A percentile compares a stretch with the other conserved stretches of the same genome.
These are phyloP conservation scores for Taenaris catops DNA, from an alignment of 2,888 invertebrate species.

Conservation along the genomic window DNA sequence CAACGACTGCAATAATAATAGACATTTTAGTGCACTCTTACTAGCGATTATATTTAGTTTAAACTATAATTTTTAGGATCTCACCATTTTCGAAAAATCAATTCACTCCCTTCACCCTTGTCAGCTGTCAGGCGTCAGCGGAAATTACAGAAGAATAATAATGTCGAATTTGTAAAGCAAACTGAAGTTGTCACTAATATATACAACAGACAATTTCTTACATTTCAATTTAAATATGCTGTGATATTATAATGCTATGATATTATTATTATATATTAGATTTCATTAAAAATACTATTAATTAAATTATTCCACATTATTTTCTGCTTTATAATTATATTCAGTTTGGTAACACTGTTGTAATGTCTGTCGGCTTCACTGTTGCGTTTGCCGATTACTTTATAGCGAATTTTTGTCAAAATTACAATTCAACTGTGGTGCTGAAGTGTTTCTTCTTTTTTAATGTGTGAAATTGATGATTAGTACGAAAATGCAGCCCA, in stretches of 20 bases:
- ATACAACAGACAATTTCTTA: too few relatives aligned
- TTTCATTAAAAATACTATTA: too few relatives aligned
- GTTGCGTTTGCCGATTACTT: conserved; percentile 48
- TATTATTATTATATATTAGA: too few relatives aligned
- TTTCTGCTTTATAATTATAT: too few relatives aligned
- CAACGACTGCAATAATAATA: conserved; percentile 81
- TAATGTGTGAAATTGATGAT: conserved; percentile 49
- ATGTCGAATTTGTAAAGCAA: too few relatives aligned
- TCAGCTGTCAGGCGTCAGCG: too few relatives aligned
- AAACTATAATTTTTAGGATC: conserved; percentile 35
- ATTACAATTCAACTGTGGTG: conserved; percentile 35
- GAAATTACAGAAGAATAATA: too few relatives aligned
- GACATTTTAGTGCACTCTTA: conserved; percentile 31
- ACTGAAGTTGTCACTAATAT: too few relatives aligned
- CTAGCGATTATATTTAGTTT: conserved; percentile 11
- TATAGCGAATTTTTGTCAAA: conserved; percentile 36
- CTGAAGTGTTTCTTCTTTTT: conserved; percentile 35
- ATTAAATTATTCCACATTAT: too few relatives aligned
- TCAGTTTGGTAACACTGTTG: too few relatives aligned
- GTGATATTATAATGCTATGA: too few relatives aligned
- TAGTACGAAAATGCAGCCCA: conserved; percentile 55
- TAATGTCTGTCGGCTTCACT: conserved; percentile 55
- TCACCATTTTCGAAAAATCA: conserved; percentile 76
- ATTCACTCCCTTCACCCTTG: conserved; percentile 61
- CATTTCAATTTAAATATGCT: too few relatives aligned